Conservation (phyloP, 2,113 vertebrate species). For the Halcyon senegalensis region DNA sequence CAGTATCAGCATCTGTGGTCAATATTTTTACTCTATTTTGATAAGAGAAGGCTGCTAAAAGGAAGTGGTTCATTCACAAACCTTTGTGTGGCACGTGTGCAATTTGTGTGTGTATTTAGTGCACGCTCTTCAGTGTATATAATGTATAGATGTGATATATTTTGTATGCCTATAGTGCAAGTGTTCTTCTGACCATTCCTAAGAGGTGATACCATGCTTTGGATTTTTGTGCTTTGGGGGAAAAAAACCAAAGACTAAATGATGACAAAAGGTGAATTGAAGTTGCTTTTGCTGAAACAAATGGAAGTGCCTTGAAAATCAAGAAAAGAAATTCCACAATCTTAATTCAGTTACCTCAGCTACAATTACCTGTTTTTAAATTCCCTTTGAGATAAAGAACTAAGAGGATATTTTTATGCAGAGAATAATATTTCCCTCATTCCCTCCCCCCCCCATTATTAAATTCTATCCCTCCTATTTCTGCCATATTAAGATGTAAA, state of each 20-base stretch:
- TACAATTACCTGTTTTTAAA: neutral
- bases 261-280: neutral
- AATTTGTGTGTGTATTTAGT: neutral
- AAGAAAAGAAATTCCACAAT: neutral
- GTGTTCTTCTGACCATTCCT: neutral
- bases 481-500: neutral
- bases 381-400: neutral
- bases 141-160: neutral
- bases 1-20: conserved; percentile 40
- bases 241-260: neutral
- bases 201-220: neutral
- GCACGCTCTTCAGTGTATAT: neutral
- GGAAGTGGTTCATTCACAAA: conserved; percentile 25
- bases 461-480: neutral
- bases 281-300: conserved; percentile 16
- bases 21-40: conserved; percentile 34
- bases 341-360: neutral
- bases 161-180: neutral
- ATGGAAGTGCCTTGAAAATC: conserved; percentile 33
- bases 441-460: neutral
- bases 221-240: neutral
- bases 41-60: conserved; percentile 84
- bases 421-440: neutral
- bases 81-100: neutral
- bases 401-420: neutral